phyloP scores from a whole-genome alignment of 2,113 vertebrate species.

The Pseudonaja textilis region DNA sequence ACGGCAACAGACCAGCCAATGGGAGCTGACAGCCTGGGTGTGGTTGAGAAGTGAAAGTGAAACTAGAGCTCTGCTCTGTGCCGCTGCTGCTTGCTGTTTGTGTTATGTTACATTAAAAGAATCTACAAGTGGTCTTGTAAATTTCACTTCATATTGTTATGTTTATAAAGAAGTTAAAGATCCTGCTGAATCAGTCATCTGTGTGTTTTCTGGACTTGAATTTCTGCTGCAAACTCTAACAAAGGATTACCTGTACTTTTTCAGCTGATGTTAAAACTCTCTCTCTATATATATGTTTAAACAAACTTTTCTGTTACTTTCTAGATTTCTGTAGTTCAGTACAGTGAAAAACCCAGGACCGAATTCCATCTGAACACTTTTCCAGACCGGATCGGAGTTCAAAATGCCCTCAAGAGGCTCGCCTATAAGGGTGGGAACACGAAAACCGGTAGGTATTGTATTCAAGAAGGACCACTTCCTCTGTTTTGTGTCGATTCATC shows the following conservation, averaged over 20 bases:
- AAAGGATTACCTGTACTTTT: not conserved
- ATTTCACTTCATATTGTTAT: no score
- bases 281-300: not conserved
- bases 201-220: no score
- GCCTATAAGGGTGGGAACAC: constrained; percentile 84
- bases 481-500: not conserved
- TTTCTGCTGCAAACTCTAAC: no score
- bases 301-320: not conserved
- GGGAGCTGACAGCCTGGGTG: no score
- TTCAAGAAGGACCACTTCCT: rapidly evolving
- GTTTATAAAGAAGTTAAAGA: no score
- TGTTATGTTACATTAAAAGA: no score
- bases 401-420: constrained; percentile 73
- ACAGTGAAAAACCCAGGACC: constrained; percentile 81
- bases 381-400: constrained; percentile 77
- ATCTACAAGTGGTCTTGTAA: no score
- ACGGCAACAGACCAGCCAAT: no score
- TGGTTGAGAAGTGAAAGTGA: no score
- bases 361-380: constrained; percentile 77
- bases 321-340: constrained; percentile 87
- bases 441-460: constrained; percentile 74
- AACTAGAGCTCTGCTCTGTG: no score
- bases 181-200: no score
- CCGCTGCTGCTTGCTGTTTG: no score
- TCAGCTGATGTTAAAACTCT: not conserved